Evolutionary conservation across 2,113 vertebrate genomes (phyloP), one percentile per base, ranked within the genome.

Genomic region (Gasterosteus nipponicus): DNA sequence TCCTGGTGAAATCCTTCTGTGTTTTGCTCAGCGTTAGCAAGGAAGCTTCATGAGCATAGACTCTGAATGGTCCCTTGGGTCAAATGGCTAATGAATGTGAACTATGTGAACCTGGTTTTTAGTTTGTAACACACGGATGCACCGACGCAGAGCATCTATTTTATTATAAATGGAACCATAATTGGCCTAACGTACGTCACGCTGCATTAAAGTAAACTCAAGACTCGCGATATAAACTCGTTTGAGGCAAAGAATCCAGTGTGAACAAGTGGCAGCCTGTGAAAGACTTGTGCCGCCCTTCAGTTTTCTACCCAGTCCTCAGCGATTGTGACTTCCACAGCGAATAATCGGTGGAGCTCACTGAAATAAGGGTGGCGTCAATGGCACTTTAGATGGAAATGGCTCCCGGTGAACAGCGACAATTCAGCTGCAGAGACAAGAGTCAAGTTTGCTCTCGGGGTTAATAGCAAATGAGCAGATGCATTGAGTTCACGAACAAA

Each of bases 51-150:
- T 2, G 19, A 78, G 1, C 63, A 39, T 33, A 59, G 58, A 51
- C 31, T 38, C 0, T 2, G 31, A 80, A 71, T 66, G 26, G 9
- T 9, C 29, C 60, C 19, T 29, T 3, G 73, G 80, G 78, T 78
- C 9, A 76, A 69, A 73, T 4, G 0, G 39, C 71, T 68, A 71
- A 70, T 81, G 58, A 35, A 70, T 51, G 54, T 78, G 46, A 87
- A 85, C 85, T 77, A 76, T 78, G 74, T 77, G 39, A 71, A 83
- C 68, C 4, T 57, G 46, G 63, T 61, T 82, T 61, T 69, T 69
- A 72, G 57, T 26, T 26, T 26, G 22, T 26, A 26, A 26, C 42
- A 44, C 12, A 14, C 12, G 42, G 42, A 14, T 14, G 42, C 42
- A 1, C 14, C 15, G 44, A 5, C 44, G 14, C 5, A 16, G 1